These are phyloP conservation scores for Triplophysa siluroides DNA, from an alignment of 2,113 vertebrate species.

Conservation along the genomic window DNA sequence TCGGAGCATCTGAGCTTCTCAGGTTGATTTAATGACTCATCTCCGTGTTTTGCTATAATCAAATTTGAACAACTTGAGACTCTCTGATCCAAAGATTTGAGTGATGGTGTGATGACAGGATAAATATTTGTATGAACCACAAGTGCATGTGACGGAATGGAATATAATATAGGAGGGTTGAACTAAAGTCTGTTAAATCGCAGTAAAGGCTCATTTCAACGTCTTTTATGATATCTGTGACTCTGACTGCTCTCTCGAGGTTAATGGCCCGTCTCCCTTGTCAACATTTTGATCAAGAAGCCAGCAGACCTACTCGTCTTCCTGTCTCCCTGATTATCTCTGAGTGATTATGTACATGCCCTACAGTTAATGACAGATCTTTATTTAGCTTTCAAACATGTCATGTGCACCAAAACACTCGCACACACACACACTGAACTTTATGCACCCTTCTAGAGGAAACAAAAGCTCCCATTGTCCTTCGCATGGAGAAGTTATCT, in stretches of 20 bases:
- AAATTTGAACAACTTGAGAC: slow-evolving; percentile 29
- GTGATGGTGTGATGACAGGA: slow-evolving; percentile 42
- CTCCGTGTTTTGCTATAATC: slow-evolving; percentile 43
- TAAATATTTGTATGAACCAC: slow-evolving; percentile 52
- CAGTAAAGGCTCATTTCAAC: slow-evolving; percentile 14
- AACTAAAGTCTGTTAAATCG: neutral
- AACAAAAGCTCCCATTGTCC: slow-evolving; percentile 74
- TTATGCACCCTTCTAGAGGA: slow-evolving; percentile 51
- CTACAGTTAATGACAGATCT: slow-evolving; percentile 36
- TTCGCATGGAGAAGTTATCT: slow-evolving; percentile 70
- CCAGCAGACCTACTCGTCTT: slow-evolving; percentile 56
- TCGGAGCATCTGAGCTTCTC: slow-evolving; percentile 9
- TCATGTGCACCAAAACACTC: slow-evolving; percentile 42
- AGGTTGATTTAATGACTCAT: slow-evolving; percentile 48
- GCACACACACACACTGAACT: slow-evolving; percentile 52
- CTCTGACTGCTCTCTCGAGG: slow-evolving; percentile 65
- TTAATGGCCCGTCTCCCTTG: slow-evolving; percentile 71
- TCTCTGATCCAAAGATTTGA: slow-evolving; percentile 27
- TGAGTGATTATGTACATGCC: slow-evolving; percentile 66
- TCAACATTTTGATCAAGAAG: slow-evolving; percentile 54
- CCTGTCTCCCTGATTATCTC: slow-evolving; percentile 73
- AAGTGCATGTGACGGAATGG: slow-evolving; percentile 31
- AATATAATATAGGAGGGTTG: slow-evolving; percentile 58
- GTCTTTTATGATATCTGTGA: slow-evolving; percentile 13
- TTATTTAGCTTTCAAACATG: slow-evolving; percentile 47